phyloP scores from a whole-genome alignment of 2,888 invertebrate species.

The Brachynemurus nebulosus region DNA sequence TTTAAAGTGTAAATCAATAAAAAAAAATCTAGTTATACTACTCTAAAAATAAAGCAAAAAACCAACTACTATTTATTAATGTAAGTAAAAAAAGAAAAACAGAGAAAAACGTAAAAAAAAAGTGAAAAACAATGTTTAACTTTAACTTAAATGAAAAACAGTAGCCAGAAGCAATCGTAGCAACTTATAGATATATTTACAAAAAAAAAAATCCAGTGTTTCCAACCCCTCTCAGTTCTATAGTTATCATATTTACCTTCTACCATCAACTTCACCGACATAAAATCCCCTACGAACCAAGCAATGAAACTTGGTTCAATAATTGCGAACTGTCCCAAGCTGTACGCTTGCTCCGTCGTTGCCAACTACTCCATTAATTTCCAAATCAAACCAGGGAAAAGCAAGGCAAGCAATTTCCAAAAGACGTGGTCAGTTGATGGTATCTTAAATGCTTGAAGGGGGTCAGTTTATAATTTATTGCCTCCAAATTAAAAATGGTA shows the following conservation, averaged over 20 bases:
- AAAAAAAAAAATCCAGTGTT: constrained; percentile 10
- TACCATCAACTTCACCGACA: no score
- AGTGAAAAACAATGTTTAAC: constrained; percentile 9
- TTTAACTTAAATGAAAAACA: constrained; percentile 8
- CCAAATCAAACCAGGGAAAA: no score
- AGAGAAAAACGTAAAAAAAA: constrained; percentile 6
- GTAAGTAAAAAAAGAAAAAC: constrained; percentile 1
- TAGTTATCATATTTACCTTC: no score
- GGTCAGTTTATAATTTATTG: constrained; percentile 10
- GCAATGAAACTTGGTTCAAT: no score
- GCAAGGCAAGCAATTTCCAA: no score
- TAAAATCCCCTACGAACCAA: no score
- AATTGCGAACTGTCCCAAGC: no score
- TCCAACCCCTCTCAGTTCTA: constrained; percentile 9
- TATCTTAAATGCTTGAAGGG: constrained; percentile 11
- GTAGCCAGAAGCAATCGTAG: constrained; percentile 10
- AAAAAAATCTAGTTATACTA: constrained; percentile 13
- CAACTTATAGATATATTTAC: constrained; percentile 9
- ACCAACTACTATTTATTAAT: constrained; percentile 1
- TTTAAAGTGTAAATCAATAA: constrained; percentile 14
- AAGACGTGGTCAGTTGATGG: no score
- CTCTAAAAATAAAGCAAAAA: constrained; percentile 10
- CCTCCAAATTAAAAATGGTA: constrained; percentile 11
- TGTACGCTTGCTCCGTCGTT: no score
- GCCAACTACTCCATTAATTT: no score